These are phyloP conservation scores for Papilio dardanus DNA, from an alignment of 1,140 invertebrate genomes.

Conservation along the genomic window DNA sequence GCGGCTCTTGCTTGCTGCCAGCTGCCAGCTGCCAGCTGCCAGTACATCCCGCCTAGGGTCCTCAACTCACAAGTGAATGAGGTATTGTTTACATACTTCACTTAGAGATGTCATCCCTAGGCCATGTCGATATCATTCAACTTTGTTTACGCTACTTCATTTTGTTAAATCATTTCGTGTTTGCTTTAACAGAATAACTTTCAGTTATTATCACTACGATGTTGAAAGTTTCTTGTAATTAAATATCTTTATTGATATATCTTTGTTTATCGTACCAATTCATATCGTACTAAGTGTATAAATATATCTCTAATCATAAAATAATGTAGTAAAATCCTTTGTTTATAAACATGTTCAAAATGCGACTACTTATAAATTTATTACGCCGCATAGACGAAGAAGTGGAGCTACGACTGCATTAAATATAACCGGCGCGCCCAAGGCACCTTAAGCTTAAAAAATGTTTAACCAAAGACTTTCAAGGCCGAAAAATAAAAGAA, in stretches of 20 bases:
- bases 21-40: constrained; percentile 1
- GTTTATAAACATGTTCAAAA: neutral
- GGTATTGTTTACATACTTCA: constrained; percentile 17
- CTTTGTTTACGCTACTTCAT: neutral
- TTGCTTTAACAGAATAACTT: neutral
- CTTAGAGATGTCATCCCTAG: neutral
- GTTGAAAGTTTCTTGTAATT: too few species aligned
- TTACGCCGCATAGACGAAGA: constrained; percentile 18
- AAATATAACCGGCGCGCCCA: neutral
- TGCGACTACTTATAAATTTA: neutral
- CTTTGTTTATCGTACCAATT: neutral
- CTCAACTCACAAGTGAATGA: constrained; percentile 7
- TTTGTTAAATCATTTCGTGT: neutral
- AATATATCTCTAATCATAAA: neutral
- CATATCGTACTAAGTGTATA: neutral
- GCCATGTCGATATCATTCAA: neutral
- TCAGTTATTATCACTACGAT: neutral
- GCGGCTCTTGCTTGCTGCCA: constrained; percentile 43
- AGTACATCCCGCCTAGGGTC: neutral
- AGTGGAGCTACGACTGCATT: constrained; percentile 4
- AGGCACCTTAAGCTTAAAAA: neutral
- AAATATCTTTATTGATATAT: neutral
- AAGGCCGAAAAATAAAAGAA: constrained; percentile 2
- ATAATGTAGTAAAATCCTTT: neutral
- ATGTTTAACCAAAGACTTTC: constrained; percentile 2